Conservation (phyloP, 2,888 invertebrate genomes). For the Elmis aenea region DNA sequence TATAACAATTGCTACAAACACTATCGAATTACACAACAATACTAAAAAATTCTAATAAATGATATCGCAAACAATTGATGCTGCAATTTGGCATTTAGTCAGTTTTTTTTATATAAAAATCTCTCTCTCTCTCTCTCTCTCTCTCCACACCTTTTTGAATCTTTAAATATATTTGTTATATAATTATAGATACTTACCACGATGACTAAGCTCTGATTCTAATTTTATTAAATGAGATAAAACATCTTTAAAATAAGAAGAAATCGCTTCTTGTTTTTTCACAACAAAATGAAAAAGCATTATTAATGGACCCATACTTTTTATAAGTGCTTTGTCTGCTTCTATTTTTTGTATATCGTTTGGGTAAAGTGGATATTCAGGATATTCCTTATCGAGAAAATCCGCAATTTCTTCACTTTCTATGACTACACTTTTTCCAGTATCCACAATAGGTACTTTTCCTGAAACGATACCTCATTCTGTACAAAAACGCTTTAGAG, state of each 20-base stretch:
- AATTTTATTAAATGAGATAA: background rate
- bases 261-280: too few relatives aligned
- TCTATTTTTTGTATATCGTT: constrained; percentile 41
- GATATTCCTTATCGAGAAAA: constrained; percentile 53
- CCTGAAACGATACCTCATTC: constrained; percentile 48
- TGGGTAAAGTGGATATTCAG: constrained; percentile 48
- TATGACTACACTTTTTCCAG: constrained; percentile 46
- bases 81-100: too few relatives aligned
- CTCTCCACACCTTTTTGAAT: too few relatives aligned
- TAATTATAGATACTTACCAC: constrained; percentile 3
- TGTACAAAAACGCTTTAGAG: too few relatives aligned
- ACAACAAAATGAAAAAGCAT: constrained; percentile 28
- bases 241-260: constrained; percentile 1
- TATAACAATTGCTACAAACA: too few relatives aligned
- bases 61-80: too few relatives aligned
- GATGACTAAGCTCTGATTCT: constrained; percentile 1
- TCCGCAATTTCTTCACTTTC: constrained; percentile 53
- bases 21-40: too few relatives aligned
- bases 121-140: too few relatives aligned
- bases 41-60: too few relatives aligned
- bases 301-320: constrained; percentile 30
- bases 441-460: constrained; percentile 47
- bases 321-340: constrained; percentile 34
- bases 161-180: background rate
- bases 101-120: too few relatives aligned